Percentiles rank a stretch among this genome's conserved stretches.
phyloP scores from a whole-genome alignment of 2,797 vertebrate genomes.

The Sebastes matsubarae region DNA sequence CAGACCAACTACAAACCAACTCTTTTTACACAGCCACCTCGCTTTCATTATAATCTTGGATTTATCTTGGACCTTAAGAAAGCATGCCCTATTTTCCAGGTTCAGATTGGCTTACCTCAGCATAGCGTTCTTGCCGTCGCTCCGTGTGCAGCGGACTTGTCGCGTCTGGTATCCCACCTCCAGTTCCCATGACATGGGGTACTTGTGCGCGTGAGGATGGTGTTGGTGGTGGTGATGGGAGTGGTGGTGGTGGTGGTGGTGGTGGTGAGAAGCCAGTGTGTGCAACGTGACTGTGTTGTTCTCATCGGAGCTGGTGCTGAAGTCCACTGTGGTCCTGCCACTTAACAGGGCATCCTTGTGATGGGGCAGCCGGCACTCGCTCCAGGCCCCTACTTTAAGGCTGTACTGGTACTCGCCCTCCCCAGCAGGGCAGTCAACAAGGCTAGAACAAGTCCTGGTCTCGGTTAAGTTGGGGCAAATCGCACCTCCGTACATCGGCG shows the following conservation, averaged over 20 bases:
- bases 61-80: conserved; percentile 34
- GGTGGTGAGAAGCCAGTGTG: conserved; percentile 53
- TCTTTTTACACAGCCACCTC: conserved; percentile 17
- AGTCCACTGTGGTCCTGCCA: conserved; percentile 83
- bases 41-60: conserved; percentile 45
- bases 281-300: conserved; percentile 76
- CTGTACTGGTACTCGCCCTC: conserved; percentile 89
- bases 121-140: conserved; percentile 86
- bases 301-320: conserved; percentile 79
- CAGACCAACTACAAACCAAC: conserved; percentile 13
- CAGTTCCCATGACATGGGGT: conserved; percentile 77
- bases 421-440: conserved; percentile 80
- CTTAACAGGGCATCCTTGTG: conserved; percentile 80
- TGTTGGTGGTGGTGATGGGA: conserved; percentile 44
- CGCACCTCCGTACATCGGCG: conserved; percentile 90
- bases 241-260: conserved; percentile 42
- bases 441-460: conserved; percentile 81
- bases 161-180: conserved; percentile 93
- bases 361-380: conserved; percentile 84
- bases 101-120: conserved; percentile 86
- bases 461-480: conserved; percentile 91
- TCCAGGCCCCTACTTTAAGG: conserved; percentile 92
- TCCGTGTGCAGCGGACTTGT: conserved; percentile 89
- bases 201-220: conserved; percentile 49
- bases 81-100: conserved; percentile 27